Conservation (phyloP, 2,888 invertebrate species). For the Phengaris alcon region DNA sequence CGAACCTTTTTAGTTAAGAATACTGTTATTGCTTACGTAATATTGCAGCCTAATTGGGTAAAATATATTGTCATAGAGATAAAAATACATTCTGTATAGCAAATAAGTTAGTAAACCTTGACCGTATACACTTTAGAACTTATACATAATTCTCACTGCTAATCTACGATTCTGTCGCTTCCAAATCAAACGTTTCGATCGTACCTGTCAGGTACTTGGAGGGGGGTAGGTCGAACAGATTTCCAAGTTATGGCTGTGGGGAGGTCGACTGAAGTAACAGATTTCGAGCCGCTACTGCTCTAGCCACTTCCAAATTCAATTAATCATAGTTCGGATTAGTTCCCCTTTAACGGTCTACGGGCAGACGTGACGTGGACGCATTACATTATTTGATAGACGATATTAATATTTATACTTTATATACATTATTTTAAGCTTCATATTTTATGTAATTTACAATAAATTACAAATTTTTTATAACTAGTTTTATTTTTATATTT, state of each 20-base stretch:
- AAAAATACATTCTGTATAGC: too few relatives aligned
- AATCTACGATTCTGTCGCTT: constrained; percentile 27
- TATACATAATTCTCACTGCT: constrained; percentile 12
- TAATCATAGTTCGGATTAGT: constrained; percentile 75
- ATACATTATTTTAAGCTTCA: too few relatives aligned
- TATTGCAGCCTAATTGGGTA: too few relatives aligned
- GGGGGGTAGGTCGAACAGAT: constrained; percentile 50
- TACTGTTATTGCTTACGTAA: too few relatives aligned
- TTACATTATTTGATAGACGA: background rate
- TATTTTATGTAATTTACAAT: too few relatives aligned
- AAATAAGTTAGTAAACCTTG: background rate
- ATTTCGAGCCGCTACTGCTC: constrained; percentile 57
- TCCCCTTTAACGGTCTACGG: constrained; percentile 66
- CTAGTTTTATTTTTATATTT: too few relatives aligned
- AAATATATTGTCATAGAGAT: too few relatives aligned
- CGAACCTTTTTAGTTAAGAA: too few relatives aligned
- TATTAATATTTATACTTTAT: background rate
- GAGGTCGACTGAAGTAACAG: constrained; percentile 62
- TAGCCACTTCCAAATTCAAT: constrained; percentile 69
- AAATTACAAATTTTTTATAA: too few relatives aligned
- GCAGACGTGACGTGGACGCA: constrained; percentile 55
- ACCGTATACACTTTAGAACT: background rate
- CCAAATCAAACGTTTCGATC: constrained; percentile 41
- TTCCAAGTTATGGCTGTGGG: constrained; percentile 48
- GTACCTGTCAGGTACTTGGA: constrained; percentile 52